phyloP scores from a whole-genome alignment of 2,113 vertebrate species.

The Crypturellus undulatus region DNA sequence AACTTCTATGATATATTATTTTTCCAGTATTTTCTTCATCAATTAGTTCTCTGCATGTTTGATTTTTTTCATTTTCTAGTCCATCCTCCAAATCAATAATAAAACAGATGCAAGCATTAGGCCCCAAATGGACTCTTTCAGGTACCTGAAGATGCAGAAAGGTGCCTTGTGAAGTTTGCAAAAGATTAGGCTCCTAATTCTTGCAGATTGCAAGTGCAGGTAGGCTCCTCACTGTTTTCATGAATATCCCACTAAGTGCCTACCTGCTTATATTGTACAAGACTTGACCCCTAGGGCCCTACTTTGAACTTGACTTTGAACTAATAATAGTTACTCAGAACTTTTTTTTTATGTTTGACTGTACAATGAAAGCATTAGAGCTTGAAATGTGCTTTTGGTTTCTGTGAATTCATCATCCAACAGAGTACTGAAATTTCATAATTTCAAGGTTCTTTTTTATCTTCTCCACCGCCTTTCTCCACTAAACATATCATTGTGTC shows the following conservation, averaged over 20 bases:
- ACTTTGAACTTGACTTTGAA: neutral
- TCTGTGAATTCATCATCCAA: neutral
- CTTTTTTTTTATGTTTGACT: neutral
- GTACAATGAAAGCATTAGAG: neutral
- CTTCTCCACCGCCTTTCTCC: conserved; percentile 24
- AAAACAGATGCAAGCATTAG: conserved; percentile 14
- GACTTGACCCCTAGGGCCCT: neutral
- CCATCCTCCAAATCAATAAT: conserved; percentile 29
- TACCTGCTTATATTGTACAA: neutral
- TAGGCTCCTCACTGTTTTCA: neutral
- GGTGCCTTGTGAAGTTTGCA: neutral
- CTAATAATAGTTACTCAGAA: neutral
- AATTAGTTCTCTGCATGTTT: conserved; percentile 1
- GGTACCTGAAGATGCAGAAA: neutral
- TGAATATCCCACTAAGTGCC: neutral
- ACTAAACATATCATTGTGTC: neutral
- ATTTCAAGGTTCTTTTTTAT: conserved; percentile 1
- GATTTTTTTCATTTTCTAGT: conserved; percentile 36
- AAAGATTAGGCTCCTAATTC: neutral
- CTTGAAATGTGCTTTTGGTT: neutral
- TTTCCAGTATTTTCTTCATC: neutral
- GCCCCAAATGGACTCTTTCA: neutral
- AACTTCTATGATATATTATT: neutral
- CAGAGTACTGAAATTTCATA: neutral
- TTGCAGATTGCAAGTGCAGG: neutral